These are phyloP conservation scores for Cataglyphis hispanica DNA, from an alignment of 1,140 invertebrate species.

Conservation along the genomic window DNA sequence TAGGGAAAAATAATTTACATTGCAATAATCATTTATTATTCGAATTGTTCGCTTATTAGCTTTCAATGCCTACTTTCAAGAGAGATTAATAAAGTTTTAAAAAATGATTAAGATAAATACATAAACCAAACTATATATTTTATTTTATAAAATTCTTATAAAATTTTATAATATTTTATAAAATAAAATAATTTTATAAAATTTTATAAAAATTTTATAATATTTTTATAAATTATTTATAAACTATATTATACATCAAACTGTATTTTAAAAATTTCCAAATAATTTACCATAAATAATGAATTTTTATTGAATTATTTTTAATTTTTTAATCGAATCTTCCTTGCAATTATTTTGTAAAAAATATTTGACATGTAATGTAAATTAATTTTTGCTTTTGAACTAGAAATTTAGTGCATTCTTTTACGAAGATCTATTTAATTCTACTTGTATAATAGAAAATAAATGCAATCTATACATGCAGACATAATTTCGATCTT, in stretches of 20 bases:
- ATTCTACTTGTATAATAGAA: neutral
- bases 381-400: neutral
- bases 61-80: neutral
- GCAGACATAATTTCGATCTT: neutral
- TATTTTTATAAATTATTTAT: too few relatives aligned
- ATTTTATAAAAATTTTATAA: too few relatives aligned
- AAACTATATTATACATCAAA: neutral
- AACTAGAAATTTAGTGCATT: neutral
- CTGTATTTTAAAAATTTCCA: neutral
- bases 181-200: too few relatives aligned
- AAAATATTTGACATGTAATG: neutral
- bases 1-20: neutral
- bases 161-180: too few relatives aligned
- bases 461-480: neutral
- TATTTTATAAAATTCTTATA: too few relatives aligned
- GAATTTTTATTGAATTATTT: neutral
- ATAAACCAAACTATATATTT: neutral
- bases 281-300: slow-evolving; percentile 4
- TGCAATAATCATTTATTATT: slow-evolving; percentile 16
- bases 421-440: neutral
- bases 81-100: neutral
- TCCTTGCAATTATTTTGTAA: neutral
- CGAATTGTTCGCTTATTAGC: neutral
- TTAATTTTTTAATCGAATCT: neutral
- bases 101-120: neutral